A percentile compares a stretch with the other conserved stretches of the same genome.
These are phyloP conservation scores for Anseranas semipalmata DNA, from an alignment of 2,113 vertebrate species.

Conservation along the genomic window DNA sequence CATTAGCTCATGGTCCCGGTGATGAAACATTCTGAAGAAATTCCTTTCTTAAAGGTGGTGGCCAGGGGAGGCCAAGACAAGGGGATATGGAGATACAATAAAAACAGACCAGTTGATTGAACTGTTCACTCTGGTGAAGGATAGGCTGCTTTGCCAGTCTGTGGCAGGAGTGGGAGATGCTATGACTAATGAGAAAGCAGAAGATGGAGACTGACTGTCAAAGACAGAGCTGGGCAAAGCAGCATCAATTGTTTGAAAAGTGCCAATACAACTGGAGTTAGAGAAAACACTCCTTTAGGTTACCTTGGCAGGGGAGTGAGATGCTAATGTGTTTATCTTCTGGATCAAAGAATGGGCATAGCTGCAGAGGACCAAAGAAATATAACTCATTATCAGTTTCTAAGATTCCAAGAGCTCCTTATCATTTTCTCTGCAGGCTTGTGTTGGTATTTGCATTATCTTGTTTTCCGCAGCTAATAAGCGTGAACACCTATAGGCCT, in stretches of 20 bases:
- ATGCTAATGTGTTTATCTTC: neutral
- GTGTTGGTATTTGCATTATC: neutral
- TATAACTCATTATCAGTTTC: neutral
- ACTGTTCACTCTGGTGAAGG: neutral
- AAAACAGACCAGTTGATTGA: neutral
- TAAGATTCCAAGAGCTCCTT: neutral
- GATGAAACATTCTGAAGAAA: neutral
- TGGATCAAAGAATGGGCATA: neutral
- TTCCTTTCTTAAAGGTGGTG: neutral
- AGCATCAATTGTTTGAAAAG: neutral
- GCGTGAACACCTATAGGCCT: neutral
- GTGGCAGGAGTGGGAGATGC: neutral
- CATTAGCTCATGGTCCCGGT: neutral
- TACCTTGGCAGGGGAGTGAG: neutral
- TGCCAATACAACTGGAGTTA: neutral
- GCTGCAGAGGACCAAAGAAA: neutral
- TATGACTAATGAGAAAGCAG: neutral
- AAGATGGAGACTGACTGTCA: neutral
- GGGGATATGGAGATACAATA: neutral
- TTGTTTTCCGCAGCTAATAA: neutral
- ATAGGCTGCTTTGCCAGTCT: neutral
- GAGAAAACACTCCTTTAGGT: neutral
- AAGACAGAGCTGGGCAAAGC: neutral
- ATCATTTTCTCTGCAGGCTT: neutral
- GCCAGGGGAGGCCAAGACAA: neutral